Evolutionary conservation across 2,888 invertebrate genomes (phyloP).

Genomic region (Abscondita cerata): DNA sequence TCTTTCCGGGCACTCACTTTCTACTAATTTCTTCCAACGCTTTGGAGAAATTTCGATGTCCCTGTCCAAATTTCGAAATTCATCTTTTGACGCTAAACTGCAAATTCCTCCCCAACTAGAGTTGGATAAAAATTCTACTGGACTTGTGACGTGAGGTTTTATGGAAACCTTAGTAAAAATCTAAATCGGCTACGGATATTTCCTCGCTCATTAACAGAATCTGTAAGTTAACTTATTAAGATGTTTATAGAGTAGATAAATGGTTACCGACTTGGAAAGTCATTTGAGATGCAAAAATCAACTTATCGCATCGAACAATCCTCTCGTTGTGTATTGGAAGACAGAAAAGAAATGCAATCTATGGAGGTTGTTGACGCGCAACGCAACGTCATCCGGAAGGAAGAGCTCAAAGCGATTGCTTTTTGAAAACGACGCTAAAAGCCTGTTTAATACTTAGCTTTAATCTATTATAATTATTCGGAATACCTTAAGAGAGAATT

Average conservation of each 20-base stretch:
- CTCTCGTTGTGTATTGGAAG: slow-evolving; percentile 92
- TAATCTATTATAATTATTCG: slow-evolving; percentile 4
- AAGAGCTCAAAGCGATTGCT: slow-evolving; percentile 88
- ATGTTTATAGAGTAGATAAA: not conserved
- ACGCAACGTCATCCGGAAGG: slow-evolving; percentile 79
- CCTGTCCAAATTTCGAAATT: slow-evolving; percentile 91
- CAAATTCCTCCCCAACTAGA: slow-evolving; percentile 95
- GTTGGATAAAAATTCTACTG: slow-evolving; percentile 93
- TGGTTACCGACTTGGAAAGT: slow-evolving; percentile 79
- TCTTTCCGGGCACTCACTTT: slow-evolving; percentile 92
- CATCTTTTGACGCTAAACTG: slow-evolving; percentile 87
- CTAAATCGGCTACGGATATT: slow-evolving; percentile 83
- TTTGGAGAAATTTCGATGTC: slow-evolving; percentile 97
- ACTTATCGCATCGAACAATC: slow-evolving; percentile 94
- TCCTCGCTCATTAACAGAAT: slow-evolving; percentile 87
- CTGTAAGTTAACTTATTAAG: slow-evolving; percentile 59
- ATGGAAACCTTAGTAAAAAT: slow-evolving; percentile 94
- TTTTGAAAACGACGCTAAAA: slow-evolving; percentile 98
- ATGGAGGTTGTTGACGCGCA: slow-evolving; percentile 87
- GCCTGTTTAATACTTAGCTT: slow-evolving; percentile 67
- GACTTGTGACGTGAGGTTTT: slow-evolving; percentile 90
- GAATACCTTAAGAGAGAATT: slow-evolving; percentile 90
- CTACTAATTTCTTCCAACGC: slow-evolving; percentile 96
- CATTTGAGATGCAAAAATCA: slow-evolving; percentile 96
- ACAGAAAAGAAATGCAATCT: slow-evolving; percentile 95